Base-by-base conservation (phyloP, 2,888 invertebrate species). In the Neoaliturus tenellus region DNA sequence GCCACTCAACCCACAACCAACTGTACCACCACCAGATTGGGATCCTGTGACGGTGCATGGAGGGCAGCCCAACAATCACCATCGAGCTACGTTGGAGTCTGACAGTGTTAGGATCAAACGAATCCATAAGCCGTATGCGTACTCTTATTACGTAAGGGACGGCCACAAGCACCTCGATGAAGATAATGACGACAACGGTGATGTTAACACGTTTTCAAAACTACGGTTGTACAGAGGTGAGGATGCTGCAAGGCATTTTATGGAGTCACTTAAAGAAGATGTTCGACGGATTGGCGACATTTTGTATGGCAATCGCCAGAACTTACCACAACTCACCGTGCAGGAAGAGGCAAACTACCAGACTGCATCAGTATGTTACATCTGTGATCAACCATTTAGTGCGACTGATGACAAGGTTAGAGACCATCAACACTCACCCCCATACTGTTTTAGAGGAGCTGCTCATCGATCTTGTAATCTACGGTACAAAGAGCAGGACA, bases 121-220 rank as follows among this genome's bases (percentile, higher is more conserved):
- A n/a, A 14, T 23, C 1, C 75, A 75, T 17, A n/a, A 48, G 5
- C 75, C 75, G n/a, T 75, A 75, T n/a, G 35, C 75, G 2, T 75
- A 35, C 31, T 35, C 39, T 31, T 75, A 75, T 17, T 23, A 17
- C 2, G 48, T 75, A 8, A 75, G 17, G 0, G 71, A 71, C 35
- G 55, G 20, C 3, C 31, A 28, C 3, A 14, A 75, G 8, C 25
- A 44, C 5, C 23, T 23, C 31, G 48, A 44, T n/a, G n/a, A n/a
- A n/a, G n/a, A n/a, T n/a, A n/a, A n/a, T n/a, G n/a, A n/a, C n/a
- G n/a, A n/a, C n/a, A n/a, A n/a, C n/a, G n/a, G n/a, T n/a, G n/a
- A n/a, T n/a, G n/a, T n/a, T n/a, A n/a, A n/a, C n/a, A n/a, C n/a
- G n/a, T n/a, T n/a, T n/a, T n/a, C n/a, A n/a, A n/a, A 44, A 2